phyloP scores from a whole-genome alignment of 2,888 invertebrate species.

The Acanthoscelides obtectus region DNA sequence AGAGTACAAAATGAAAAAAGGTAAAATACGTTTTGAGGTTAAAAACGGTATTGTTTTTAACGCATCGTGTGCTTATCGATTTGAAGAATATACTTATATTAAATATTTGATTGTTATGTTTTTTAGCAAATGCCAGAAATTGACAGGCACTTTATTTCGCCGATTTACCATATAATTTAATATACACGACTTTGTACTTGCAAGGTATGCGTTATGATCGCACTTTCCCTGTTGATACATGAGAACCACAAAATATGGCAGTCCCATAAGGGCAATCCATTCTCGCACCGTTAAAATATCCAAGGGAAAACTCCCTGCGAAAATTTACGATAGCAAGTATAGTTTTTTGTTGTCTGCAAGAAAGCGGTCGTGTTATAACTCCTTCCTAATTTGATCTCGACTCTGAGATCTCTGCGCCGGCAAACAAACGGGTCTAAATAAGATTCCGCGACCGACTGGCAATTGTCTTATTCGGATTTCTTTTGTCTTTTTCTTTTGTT shows the following conservation, averaged over 20 bases:
- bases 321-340: constrained; percentile 18
- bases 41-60: too few species aligned
- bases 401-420: constrained; percentile 9
- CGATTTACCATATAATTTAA: too few species aligned
- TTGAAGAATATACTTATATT: too few species aligned
- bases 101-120: too few species aligned
- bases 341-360: constrained; percentile 17
- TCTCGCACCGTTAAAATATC: background rate
- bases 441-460: constrained; percentile 13
- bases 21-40: too few species aligned
- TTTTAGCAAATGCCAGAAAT: too few species aligned
- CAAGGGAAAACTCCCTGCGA: background rate
- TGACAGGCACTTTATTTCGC: too few species aligned
- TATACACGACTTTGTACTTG: too few species aligned
- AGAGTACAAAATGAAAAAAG: too few species aligned
- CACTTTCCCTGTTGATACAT: too few species aligned
- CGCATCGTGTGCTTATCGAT: too few species aligned
- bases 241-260: background rate
- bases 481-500: background rate
- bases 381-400: constrained; percentile 23
- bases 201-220: too few species aligned
- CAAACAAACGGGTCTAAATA: constrained; percentile 19
- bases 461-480: background rate
- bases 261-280: background rate
- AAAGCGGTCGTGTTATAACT: constrained; percentile 21